These are phyloP conservation scores for Hydropotes inermis DNA, from an alignment of 2,113 vertebrate species.

Conservation along the genomic window DNA sequence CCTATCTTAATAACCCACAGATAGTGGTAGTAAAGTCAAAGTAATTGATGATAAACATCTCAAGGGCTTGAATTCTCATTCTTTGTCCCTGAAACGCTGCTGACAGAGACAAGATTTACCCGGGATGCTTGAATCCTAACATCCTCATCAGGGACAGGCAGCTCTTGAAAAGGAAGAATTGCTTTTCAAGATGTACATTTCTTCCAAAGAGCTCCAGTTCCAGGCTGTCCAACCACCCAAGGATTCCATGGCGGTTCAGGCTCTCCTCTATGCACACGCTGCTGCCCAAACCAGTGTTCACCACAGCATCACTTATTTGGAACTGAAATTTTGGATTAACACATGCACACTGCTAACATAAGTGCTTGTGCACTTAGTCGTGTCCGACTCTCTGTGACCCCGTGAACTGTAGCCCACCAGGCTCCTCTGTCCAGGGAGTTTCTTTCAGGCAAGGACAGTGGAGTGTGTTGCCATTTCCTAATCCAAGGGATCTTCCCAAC, in stretches of 20 bases:
- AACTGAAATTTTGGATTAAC: neutral
- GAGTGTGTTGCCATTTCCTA: neutral
- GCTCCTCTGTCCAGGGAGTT: neutral
- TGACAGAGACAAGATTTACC: slow-evolving; percentile 8
- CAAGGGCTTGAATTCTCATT: slow-evolving; percentile 20
- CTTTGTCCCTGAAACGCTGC: slow-evolving; percentile 43
- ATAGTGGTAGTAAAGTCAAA: slow-evolving; percentile 54
- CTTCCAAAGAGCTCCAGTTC: neutral
- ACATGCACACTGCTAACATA: neutral
- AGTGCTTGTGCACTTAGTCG: accelerated
- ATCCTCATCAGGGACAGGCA: neutral
- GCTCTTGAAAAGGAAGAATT: neutral
- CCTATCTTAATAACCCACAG: slow-evolving; percentile 52
- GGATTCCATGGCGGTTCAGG: neutral
- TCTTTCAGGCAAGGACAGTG: neutral
- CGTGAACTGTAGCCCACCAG: neutral
- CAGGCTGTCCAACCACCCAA: neutral
- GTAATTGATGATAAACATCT: slow-evolving; percentile 60
- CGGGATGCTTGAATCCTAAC: neutral
- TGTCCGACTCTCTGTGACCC: neutral
- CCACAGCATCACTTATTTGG: neutral
- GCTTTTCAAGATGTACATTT: neutral
- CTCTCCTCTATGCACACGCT: neutral
- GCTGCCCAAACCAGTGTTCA: neutral
- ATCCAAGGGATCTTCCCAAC: neutral